Evolutionary conservation across 2,797 vertebrate species (phyloP).

Genomic region (Sciurus carolinensis): DNA sequence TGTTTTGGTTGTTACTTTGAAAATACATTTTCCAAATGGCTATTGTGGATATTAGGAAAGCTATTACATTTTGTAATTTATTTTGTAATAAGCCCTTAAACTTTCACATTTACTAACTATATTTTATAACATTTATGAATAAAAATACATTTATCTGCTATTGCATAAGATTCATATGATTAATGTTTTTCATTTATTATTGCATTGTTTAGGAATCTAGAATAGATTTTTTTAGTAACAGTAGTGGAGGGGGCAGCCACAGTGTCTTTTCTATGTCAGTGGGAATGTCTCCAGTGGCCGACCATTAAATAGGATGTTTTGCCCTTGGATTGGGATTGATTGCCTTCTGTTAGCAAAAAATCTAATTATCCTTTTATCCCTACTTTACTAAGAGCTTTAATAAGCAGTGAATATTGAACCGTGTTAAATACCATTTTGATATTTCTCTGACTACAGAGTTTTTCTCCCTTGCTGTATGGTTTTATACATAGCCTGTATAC

Average conservation of each 20-base stretch:
- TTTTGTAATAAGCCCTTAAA: slow-evolving; percentile 34
- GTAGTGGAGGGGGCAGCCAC: not conserved
- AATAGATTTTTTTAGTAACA: not conserved
- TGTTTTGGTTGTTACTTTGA: slow-evolving; percentile 69
- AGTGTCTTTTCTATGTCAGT: not conserved
- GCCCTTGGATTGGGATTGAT: not conserved
- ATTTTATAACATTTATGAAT: slow-evolving; percentile 52
- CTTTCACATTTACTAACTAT: slow-evolving; percentile 54
- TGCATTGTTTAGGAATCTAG: slow-evolving; percentile 26
- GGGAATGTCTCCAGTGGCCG: not conserved
- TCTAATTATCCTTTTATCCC: not conserved
- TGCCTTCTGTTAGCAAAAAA: slow-evolving; percentile 19
- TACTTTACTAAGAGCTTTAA: slow-evolving; percentile 21
- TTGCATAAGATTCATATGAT: not conserved
- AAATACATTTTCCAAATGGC: slow-evolving; percentile 64
- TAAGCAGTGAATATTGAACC: slow-evolving; percentile 22
- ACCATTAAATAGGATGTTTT: not conserved
- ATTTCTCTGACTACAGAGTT: not conserved
- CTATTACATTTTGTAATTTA: slow-evolving; percentile 68
- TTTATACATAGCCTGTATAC: not conserved
- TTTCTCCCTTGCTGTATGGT: not conserved
- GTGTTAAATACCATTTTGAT: not conserved
- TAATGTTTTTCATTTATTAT: slow-evolving; percentile 57
- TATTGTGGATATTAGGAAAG: slow-evolving; percentile 66
- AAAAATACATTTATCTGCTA: slow-evolving; percentile 24